phyloP scores from a whole-genome alignment of 2,113 vertebrate genomes.

The Percina caprodes region DNA sequence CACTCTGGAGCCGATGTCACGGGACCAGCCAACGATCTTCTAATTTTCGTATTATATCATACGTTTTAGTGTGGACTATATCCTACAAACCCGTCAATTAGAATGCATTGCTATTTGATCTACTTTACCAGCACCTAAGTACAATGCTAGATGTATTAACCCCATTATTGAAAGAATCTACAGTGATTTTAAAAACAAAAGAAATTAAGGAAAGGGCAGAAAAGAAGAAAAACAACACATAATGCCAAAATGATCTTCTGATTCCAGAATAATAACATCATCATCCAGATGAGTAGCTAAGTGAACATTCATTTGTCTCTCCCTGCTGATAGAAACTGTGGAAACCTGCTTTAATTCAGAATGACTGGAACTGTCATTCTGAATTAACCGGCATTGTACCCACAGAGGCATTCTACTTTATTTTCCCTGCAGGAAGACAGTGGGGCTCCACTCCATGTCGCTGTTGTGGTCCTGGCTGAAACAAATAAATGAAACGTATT shows the following conservation, averaged over 20 bases:
- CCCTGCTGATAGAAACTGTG: conserved; percentile 32
- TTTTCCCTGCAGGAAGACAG: conserved; percentile 15
- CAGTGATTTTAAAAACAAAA: too few relatives aligned
- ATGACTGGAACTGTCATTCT: conserved; percentile 20
- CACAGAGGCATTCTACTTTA: conserved; percentile 11
- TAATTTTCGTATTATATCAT: too few relatives aligned
- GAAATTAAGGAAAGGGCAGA: neutral
- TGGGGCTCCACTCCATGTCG: neutral
- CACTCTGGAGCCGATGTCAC: too few relatives aligned
- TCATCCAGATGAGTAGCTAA: conserved; percentile 6
- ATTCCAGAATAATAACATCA: conserved; percentile 33
- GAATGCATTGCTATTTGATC: too few relatives aligned
- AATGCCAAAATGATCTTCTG: neutral
- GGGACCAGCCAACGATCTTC: too few relatives aligned
- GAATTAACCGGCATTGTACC: neutral
- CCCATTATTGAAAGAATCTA: too few relatives aligned
- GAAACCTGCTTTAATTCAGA: conserved; percentile 26
- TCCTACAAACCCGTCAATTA: too few relatives aligned
- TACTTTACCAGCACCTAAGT: too few relatives aligned
- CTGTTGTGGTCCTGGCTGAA: neutral
- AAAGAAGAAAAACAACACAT: neutral
- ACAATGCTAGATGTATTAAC: too few relatives aligned
- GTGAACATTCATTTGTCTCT: neutral
- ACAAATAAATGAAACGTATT: neutral
- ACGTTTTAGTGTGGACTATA: too few relatives aligned